These are phyloP conservation scores for Rugalucina vietnamica DNA, from an alignment of 2,888 invertebrate species.

Conservation along the genomic window DNA sequence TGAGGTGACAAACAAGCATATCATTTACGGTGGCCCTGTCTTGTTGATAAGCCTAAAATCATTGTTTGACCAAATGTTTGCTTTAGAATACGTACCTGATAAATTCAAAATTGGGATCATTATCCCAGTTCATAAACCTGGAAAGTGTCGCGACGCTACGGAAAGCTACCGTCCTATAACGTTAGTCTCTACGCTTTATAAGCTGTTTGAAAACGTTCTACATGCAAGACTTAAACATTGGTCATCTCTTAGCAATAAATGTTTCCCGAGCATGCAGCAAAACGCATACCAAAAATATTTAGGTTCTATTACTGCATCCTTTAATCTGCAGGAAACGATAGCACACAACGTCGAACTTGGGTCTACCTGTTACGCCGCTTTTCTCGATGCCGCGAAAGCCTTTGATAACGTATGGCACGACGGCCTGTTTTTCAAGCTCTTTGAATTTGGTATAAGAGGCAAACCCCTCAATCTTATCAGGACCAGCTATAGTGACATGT, in stretches of 20 bases:
- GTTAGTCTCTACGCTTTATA: constrained; percentile 6
- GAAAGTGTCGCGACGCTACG: not conserved
- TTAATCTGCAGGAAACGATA: constrained; percentile 20
- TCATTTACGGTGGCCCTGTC: not conserved
- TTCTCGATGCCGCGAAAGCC: constrained; percentile 15
- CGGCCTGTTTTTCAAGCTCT: constrained; percentile 8
- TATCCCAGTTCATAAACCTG: constrained; percentile 21
- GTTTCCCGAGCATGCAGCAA: constrained; percentile 18
- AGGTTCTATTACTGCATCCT: constrained; percentile 9
- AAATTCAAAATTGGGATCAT: constrained; percentile 23
- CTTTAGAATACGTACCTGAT: not conserved
- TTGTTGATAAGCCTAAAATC: not conserved
- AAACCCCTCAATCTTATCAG: not conserved
- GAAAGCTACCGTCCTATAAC: constrained; percentile 31
- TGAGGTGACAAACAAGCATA: not conserved
- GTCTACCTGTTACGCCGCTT: not conserved
- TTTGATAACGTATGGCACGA: constrained; percentile 26
- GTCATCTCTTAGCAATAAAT: not conserved
- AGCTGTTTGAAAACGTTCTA: constrained; percentile 18
- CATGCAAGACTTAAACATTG: not conserved
- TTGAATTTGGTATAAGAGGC: no score
- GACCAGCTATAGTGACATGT: not conserved
- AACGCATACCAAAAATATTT: constrained; percentile 28
- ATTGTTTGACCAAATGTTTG: constrained; percentile 3
- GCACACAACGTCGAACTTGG: not conserved